Base-by-base conservation (phyloP, 2,797 vertebrate species). In the Sphaeramia orbicularis region DNA sequence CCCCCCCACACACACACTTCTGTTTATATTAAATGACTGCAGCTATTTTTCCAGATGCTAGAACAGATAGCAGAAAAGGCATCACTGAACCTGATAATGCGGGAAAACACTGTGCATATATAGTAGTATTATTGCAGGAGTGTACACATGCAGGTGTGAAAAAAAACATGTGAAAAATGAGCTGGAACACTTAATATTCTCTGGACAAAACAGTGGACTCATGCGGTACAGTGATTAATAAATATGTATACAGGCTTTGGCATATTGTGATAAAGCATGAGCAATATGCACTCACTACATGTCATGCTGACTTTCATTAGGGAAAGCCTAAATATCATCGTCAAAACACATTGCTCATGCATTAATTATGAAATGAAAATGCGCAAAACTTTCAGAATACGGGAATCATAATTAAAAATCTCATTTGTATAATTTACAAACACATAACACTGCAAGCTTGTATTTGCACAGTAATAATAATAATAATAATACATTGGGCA, bases 371-470 rank as follows among this genome's bases (percentile, higher is more conserved):
- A 76, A 64, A 78, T 8, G 53, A 80, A 81, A 81, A 85, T 21
- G 56, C 69, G 66, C 27, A 27, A 76, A 90, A 85, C 56, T 70
- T 74, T 60, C 54, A 71, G 74, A 82, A 75, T 70, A 78, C 70
- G 83, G 64, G 70, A 69, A 86, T 87, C 85, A 77, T 88, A 91
- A 93, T 92, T 90, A 81, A 80, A 90, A 86, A 90, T 87, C 83
- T 78, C 19, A 80, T 82, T 88, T 78, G 77, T 85, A 69, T 77
- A 81, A 85, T 78, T 87, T 55, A 69, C 74, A 82, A 43, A 82
- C 84, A 76, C 68, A 80, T 14, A 55, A 41, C 57, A 85, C 43
- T 19, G 71, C 74, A 80, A 66, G 79, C 76, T 57, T 64, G 87
- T 76, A 76, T 47, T 74, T 52, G 71, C 65, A 89, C 65, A 88